Evolutionary conservation across 2,888 invertebrate species (phyloP), one percentile per base, ranked within the genome.

Genomic region (Cyaniris semiargus): DNA sequence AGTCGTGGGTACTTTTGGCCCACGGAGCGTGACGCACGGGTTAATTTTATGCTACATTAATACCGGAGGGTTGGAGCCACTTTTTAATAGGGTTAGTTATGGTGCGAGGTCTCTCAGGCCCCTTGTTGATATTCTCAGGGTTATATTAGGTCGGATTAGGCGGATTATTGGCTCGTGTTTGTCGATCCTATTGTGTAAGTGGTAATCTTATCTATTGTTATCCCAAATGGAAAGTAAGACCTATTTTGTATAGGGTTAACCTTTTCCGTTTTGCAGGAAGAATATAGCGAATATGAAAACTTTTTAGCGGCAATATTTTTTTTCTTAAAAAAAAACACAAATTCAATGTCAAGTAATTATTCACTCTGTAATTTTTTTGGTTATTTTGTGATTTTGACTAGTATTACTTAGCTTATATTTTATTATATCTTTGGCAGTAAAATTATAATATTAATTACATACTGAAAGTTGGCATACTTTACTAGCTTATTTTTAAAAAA

Each of bases 1-100:
- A 84, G 84, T 84, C 86, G 85, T 88, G 88, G 88, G 88, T 89
- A 86, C 88, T 87, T 85, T 84, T 89, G 83, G 84, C 84, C 89
- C 91, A 87, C 82, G 86, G 81, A 83, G 88, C 91, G 90, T 91
- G 89, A 91, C 91, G 89, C 84, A 82, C 87, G 87, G 90, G 89
- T 93, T 93, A 91, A 93, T 93, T 93, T 93, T 93, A 93, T 93
- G 93, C 91, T 93, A 93, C 93, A 93, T 93, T 93, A 93, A 91
- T 90, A 87, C 86, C 82, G 84, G 86, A 90, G 91, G 89, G 86
- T 86, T 82, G 81, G 79, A 81, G 87, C 88, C 90, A 90, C 88
- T 91, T 92, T 93, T 92, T 93, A 92, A 92, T 92, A 88, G 90
- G 90, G 91, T 93, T 93, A 91, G 93, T 89, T 91, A 92, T 91